Percentiles rank a stretch among this genome's conserved stretches.
These are phyloP conservation scores for Protaetia brevitarsis DNA, from an alignment of 1,140 invertebrate genomes.

Conservation along the genomic window DNA sequence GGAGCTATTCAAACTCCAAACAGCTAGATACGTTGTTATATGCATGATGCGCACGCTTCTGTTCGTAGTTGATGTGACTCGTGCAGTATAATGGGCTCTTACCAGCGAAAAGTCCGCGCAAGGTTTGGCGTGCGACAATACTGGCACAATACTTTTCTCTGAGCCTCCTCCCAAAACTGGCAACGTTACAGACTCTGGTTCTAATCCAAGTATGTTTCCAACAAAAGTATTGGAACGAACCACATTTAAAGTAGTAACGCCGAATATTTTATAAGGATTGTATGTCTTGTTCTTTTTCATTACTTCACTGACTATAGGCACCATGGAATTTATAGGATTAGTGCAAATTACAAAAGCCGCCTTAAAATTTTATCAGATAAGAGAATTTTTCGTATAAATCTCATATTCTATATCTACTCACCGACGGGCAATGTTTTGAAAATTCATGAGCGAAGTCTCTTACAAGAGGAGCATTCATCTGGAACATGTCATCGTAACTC, in stretches of 20 bases:
- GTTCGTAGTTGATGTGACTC: no score
- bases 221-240: constrained; percentile 74
- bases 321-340: constrained; percentile 57
- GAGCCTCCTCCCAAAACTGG: constrained; percentile 83
- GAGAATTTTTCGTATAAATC: background rate
- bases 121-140: constrained; percentile 72
- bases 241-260: constrained; percentile 73
- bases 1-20: no score
- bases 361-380: constrained; percentile 47
- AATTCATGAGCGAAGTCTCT: constrained; percentile 51
- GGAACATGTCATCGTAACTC: constrained; percentile 24
- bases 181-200: constrained; percentile 66
- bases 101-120: constrained; percentile 47
- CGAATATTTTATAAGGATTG: constrained; percentile 71
- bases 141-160: constrained; percentile 73
- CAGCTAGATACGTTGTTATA: no score
- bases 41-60: no score
- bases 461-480: constrained; percentile 51
- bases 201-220: constrained; percentile 54
- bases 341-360: constrained; percentile 58
- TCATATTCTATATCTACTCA: constrained; percentile 35
- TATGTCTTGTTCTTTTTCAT: constrained; percentile 59
- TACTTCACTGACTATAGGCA: constrained; percentile 58
- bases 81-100: constrained; percentile 9
- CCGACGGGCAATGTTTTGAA: constrained; percentile 52